Evolutionary conservation across 2,888 invertebrate genomes (phyloP).

Genomic region (Acronicta aceris): DNA sequence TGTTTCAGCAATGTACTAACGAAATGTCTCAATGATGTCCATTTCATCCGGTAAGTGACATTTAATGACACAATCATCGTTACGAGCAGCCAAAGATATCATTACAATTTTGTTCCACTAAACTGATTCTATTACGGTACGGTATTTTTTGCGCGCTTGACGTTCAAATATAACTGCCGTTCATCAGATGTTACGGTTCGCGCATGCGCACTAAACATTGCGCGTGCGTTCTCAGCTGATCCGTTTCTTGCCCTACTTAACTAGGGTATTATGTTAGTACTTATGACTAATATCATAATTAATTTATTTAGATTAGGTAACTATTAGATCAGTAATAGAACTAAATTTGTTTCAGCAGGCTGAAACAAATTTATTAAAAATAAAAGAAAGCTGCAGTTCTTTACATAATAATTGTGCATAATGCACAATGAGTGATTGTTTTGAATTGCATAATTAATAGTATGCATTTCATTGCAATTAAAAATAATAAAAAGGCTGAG

Average conservation of each 20-base stretch:
- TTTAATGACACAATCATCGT: conserved; percentile 15
- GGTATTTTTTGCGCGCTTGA: conserved; percentile 52
- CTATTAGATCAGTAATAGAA: too few species aligned
- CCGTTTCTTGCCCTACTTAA: conserved; percentile 50
- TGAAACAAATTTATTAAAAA: too few species aligned
- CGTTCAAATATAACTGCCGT: conserved; percentile 53
- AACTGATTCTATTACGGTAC: conserved; percentile 43
- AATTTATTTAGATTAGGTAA: conserved; percentile 19
- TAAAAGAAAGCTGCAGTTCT: background rate
- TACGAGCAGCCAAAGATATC: conserved; percentile 6
- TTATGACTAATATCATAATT: conserved; percentile 23
- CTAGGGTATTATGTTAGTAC: conserved; percentile 53
- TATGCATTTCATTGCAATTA: background rate
- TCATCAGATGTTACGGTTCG: conserved; percentile 68
- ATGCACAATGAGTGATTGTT: conserved; percentile 6
- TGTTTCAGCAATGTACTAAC: background rate
- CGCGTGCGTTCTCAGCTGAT: conserved; percentile 75
- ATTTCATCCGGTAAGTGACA: conserved; percentile 7
- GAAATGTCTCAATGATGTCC: background rate
- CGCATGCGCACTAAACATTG: conserved; percentile 62
- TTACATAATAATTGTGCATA: conserved; percentile 15
- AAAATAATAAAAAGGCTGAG: background rate
- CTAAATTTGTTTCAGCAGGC: too few species aligned
- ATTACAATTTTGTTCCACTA: conserved; percentile 15
- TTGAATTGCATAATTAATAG: background rate